These are phyloP conservation scores for Triplophysa yarkandensis DNA, from an alignment of 2,797 vertebrate genomes.

Conservation along the genomic window DNA sequence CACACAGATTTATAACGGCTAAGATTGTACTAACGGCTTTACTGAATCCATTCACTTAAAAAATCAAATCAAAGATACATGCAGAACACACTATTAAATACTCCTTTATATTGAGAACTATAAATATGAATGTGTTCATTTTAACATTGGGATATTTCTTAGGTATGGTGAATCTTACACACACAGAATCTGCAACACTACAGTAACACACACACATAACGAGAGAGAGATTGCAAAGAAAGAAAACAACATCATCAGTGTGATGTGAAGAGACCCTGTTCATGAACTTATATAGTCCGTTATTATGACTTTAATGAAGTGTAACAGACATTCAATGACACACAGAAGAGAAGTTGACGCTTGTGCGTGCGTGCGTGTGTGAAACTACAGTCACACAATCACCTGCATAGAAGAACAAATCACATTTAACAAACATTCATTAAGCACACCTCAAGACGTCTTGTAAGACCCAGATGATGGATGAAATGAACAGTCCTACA, in stretches of 20 bases:
- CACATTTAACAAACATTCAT: constrained; percentile 54
- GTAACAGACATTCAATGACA: neutral
- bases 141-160: constrained; percentile 47
- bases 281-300: neutral
- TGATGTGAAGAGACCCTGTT: neutral
- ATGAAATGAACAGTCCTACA: neutral
- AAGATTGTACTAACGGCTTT: constrained; percentile 50
- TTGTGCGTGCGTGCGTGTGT: neutral
- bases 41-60: constrained; percentile 41
- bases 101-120: constrained; percentile 51
- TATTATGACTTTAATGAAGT: neutral
- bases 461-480: constrained; percentile 17
- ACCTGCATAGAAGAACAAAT: constrained; percentile 73
- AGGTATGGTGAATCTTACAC: constrained; percentile 46
- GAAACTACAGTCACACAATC: neutral
- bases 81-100: constrained; percentile 57
- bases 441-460: constrained; percentile 39
- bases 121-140: constrained; percentile 55
- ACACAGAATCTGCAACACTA: constrained; percentile 51
- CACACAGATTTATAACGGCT: constrained; percentile 42
- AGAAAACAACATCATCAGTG: constrained; percentile 2
- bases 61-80: constrained; percentile 41
- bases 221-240: neutral
- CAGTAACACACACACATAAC: constrained; percentile 38
- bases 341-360: neutral